Conservation (phyloP, 37 sponge, comb jelly and placozoan species). For the Halichondria panicea region DNA sequence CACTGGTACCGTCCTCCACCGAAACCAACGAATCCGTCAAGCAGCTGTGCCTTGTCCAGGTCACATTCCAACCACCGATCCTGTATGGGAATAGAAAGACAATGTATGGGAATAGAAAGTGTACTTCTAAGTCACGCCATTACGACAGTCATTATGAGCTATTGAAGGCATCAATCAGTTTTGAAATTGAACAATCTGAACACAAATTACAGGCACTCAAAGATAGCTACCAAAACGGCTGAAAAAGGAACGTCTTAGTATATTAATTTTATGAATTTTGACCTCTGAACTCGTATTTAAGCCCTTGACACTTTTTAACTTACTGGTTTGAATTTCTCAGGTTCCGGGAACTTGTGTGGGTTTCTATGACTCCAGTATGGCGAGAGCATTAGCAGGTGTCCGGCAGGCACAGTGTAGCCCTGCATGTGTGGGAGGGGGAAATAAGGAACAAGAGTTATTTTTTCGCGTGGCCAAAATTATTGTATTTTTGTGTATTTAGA, state of each 20-base stretch:
- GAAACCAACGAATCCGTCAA: constrained; percentile 82
- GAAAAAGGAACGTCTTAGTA: too few relatives aligned
- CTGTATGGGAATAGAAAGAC: constrained; percentile 6
- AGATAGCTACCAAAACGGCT: too few relatives aligned
- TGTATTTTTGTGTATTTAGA: too few relatives aligned
- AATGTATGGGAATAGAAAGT: neutral
- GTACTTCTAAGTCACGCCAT: neutral
- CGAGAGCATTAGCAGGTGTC: constrained; percentile 69
- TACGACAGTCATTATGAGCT: neutral
- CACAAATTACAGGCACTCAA: too few relatives aligned
- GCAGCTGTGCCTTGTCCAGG: constrained; percentile 66
- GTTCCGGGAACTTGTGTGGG: constrained; percentile 64
- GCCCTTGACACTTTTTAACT: constrained; percentile 2
- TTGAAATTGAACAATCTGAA: too few relatives aligned
- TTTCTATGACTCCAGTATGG: constrained; percentile 81
- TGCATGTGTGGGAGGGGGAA: neutral
- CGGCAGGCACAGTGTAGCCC: constrained; percentile 67
- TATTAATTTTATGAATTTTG: too few relatives aligned
- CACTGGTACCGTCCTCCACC: constrained; percentile 87
- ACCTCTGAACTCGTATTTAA: too few relatives aligned
- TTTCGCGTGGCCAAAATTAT: neutral
- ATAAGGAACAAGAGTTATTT: neutral
- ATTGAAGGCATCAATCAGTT: neutral
- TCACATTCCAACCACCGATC: constrained; percentile 73
- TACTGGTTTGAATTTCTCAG: constrained; percentile 79